These are phyloP conservation scores for Ctenopoma multispine DNA, from an alignment of 2,797 vertebrate species.

Conservation along the genomic window DNA sequence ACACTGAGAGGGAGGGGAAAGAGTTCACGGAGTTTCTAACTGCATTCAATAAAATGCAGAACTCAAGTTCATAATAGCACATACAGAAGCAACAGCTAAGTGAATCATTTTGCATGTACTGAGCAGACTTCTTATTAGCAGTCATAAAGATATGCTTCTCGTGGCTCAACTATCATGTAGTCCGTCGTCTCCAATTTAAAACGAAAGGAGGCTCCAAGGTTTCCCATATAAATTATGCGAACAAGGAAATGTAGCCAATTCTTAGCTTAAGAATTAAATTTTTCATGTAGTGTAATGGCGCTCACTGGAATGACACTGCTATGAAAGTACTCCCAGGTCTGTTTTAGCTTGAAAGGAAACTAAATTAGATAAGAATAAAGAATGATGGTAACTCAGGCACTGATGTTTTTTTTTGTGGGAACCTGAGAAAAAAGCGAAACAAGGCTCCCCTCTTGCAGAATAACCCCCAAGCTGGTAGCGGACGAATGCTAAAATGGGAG, in stretches of 20 bases:
- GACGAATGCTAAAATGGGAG: constrained; percentile 33
- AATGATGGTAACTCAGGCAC: not conserved
- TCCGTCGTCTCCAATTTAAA: constrained; percentile 33
- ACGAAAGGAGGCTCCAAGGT: constrained; percentile 28
- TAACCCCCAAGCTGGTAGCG: constrained; percentile 22
- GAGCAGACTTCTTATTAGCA: constrained; percentile 21
- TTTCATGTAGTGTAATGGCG: constrained; percentile 51
- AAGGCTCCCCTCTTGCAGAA: constrained; percentile 17
- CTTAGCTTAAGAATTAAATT: constrained; percentile 35
- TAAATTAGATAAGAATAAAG: constrained; percentile 19
- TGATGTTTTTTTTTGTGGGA: constrained; percentile 6
- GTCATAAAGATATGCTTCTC: constrained; percentile 26
- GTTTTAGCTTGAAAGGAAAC: constrained; percentile 24
- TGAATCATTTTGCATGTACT: not conserved
- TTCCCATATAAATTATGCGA: constrained; percentile 48
- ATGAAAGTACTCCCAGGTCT: not conserved
- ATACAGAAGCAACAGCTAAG: constrained; percentile 6
- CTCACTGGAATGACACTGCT: constrained; percentile 9
- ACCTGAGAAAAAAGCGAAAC: constrained; percentile 8
- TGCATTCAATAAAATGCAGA: constrained; percentile 3
- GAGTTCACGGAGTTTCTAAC: not conserved
- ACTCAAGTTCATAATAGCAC: constrained; percentile 7
- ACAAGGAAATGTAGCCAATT: constrained; percentile 33
- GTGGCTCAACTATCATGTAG: constrained; percentile 38
- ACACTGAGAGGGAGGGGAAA: constrained; percentile 2